A percentile compares a stretch with the other conserved stretches of the same genome.
These are phyloP conservation scores for Barbus barbus DNA, from an alignment of 2,113 vertebrate genomes.

Conservation along the genomic window DNA sequence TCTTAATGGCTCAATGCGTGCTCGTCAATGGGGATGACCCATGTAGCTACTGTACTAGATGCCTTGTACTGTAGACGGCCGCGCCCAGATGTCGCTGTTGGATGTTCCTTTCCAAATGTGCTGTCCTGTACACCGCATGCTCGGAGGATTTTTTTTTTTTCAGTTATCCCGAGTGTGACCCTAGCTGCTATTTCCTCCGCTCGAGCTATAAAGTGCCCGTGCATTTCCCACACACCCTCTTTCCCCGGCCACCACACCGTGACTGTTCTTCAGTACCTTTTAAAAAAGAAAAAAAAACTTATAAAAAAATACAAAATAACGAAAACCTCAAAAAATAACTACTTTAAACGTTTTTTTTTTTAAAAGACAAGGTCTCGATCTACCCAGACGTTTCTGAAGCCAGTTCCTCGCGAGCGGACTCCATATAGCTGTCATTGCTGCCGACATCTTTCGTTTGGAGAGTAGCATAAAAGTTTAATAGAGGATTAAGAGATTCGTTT, in stretches of 20 bases:
- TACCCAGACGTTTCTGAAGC: constrained; percentile 59
- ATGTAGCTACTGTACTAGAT: background rate
- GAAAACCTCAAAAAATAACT: constrained; percentile 68
- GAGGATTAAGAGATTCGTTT: constrained; percentile 13
- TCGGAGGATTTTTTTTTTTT: constrained; percentile 43
- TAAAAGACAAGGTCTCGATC: constrained; percentile 60
- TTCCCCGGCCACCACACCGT: constrained; percentile 77
- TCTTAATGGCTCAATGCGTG: background rate
- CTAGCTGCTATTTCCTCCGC: constrained; percentile 71
- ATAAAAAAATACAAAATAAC: constrained; percentile 70
- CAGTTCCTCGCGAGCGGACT: constrained; percentile 33
- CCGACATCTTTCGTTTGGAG: background rate
- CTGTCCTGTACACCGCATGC: constrained; percentile 68
- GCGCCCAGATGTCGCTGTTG: constrained; percentile 76
- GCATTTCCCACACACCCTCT: constrained; percentile 74
- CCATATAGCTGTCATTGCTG: constrained; percentile 42
- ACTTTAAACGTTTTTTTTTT: constrained; percentile 52
- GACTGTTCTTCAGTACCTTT: constrained; percentile 75
- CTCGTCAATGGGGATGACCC: background rate
- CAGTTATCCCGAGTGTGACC: constrained; percentile 65
- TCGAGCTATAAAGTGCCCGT: constrained; percentile 77
- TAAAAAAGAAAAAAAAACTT: constrained; percentile 65
- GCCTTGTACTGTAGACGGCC: background rate
- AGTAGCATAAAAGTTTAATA: constrained; percentile 54
- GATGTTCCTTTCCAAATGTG: constrained; percentile 22